Conservation (phyloP, 2,797 vertebrate genomes). For the Enteromius trimaculatus region DNA sequence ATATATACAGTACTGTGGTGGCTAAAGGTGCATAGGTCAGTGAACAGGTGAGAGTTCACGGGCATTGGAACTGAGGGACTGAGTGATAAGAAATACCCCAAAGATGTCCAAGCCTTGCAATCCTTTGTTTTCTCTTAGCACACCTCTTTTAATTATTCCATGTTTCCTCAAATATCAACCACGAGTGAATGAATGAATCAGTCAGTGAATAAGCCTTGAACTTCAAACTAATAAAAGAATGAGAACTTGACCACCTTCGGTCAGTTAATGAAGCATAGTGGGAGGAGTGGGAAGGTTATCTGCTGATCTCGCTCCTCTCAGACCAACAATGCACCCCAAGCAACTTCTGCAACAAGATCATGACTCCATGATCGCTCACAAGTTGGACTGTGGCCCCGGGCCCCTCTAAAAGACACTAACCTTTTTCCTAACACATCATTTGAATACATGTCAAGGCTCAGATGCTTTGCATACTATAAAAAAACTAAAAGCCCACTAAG, state of each 20-base stretch:
- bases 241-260: constrained; percentile 39
- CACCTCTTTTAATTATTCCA: too few species aligned
- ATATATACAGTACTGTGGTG: too few species aligned
- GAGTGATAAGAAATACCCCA: too few species aligned
- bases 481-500: background rate
- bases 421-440: background rate
- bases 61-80: too few species aligned
- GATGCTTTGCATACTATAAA: constrained; percentile 11
- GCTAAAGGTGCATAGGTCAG: too few species aligned
- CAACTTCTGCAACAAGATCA: constrained; percentile 61
- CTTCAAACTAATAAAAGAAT: constrained; percentile 47
- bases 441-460: background rate
- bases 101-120: too few species aligned
- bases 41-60: too few species aligned
- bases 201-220: constrained; percentile 51
- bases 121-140: too few species aligned
- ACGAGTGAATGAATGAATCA: too few species aligned
- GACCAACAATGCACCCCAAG: constrained; percentile 27
- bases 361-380: constrained; percentile 51
- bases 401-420: constrained; percentile 7
- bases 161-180: too few species aligned
- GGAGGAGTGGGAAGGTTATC: constrained; percentile 60
- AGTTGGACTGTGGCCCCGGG: constrained; percentile 19
- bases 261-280: constrained; percentile 5
- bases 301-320: constrained; percentile 51